Conservation (phyloP, 2,797 vertebrate species). For the Tauraco hartlaubi region DNA sequence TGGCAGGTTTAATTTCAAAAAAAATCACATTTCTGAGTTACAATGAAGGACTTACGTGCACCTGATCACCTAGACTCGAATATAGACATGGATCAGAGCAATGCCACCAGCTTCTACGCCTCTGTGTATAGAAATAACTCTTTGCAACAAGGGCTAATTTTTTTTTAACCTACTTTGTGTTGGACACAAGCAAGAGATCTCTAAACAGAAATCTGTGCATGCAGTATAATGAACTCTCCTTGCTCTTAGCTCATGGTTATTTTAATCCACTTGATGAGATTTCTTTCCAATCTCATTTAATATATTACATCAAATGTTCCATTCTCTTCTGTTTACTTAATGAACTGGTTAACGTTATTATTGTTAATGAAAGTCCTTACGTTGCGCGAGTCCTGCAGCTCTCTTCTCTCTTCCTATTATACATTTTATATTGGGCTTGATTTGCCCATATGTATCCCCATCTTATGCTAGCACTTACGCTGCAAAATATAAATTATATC, state of each 20-base stretch:
- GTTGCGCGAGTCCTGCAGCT: background rate
- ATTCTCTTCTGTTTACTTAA: background rate
- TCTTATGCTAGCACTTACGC: background rate
- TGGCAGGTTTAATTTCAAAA: background rate
- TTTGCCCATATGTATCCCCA: background rate
- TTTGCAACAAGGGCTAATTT: background rate
- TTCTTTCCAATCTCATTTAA: background rate
- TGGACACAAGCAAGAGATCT: background rate
- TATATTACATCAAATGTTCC: background rate
- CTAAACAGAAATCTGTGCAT: background rate
- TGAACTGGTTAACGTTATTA: background rate
- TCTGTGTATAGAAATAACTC: background rate
- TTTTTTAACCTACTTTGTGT: background rate
- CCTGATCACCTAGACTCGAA: background rate
- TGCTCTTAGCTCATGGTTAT: background rate
- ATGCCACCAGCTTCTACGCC: background rate
- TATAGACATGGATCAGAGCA: background rate
- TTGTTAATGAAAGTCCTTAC: background rate
- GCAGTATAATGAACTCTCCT: background rate
- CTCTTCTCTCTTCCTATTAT: background rate
- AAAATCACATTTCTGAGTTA: background rate
- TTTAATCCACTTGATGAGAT: background rate
- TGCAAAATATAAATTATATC: background rate
- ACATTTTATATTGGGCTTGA: background rate
- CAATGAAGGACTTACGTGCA: background rate